These are phyloP conservation scores for Colossoma macropomum DNA, from an alignment of 2,113 vertebrate species.

Conservation along the genomic window DNA sequence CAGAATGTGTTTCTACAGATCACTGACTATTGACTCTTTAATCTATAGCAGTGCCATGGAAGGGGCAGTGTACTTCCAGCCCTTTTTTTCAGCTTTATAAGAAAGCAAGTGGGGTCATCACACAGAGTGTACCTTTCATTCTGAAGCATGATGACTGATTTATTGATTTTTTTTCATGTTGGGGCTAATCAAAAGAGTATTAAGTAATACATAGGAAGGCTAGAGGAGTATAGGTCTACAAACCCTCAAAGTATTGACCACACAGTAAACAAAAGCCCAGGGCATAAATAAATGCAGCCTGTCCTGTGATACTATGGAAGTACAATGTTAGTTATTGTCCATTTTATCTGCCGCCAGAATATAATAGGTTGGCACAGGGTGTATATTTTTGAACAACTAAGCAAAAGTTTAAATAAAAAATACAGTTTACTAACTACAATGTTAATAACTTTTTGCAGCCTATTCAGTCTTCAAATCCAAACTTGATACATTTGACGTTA, in stretches of 20 bases:
- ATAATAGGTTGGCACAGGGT: too few species aligned
- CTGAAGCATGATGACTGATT: not conserved
- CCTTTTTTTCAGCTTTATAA: not conserved
- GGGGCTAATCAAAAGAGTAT: not conserved
- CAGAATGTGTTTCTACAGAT: not conserved
- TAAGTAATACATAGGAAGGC: not conserved
- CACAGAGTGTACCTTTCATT: not conserved
- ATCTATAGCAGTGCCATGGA: not conserved
- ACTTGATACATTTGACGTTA: too few species aligned
- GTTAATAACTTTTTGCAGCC: too few species aligned
- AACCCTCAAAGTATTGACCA: not conserved
- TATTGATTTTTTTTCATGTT: not conserved
- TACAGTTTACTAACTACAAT: too few species aligned
- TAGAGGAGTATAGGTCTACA: not conserved
- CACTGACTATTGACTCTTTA: not conserved
- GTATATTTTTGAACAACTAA: too few species aligned
- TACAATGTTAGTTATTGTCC: too few species aligned
- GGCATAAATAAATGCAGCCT: too few species aligned
- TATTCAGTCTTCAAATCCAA: too few species aligned
- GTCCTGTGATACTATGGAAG: too few species aligned
- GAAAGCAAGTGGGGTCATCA: not conserved
- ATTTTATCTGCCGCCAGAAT: too few species aligned
- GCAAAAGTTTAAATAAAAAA: too few species aligned
- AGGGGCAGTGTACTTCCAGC: not conserved
- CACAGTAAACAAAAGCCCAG: too few species aligned